A percentile compares a stretch with the other conserved stretches of the same genome.
phyloP scores from a whole-genome alignment of 2,113 vertebrate genomes.

The Poeciliopsis turrubarensis region DNA sequence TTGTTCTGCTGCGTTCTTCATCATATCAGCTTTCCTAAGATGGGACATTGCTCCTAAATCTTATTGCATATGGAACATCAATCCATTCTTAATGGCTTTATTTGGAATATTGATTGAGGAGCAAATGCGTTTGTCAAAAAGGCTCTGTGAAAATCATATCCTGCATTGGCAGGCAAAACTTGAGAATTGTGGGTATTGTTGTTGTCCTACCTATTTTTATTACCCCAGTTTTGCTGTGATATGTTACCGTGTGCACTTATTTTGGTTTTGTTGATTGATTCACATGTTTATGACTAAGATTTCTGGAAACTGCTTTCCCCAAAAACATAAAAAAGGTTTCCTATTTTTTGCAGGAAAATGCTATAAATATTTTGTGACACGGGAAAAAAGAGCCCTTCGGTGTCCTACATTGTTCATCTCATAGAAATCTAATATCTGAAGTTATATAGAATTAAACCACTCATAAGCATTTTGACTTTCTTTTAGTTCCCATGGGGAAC shows the following conservation, averaged over 20 bases:
- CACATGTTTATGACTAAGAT: not conserved
- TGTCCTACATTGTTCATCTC: too few species aligned
- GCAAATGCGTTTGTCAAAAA: not conserved
- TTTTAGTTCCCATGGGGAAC: constrained; percentile 38
- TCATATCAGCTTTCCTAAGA: constrained; percentile 29
- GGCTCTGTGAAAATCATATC: not conserved
- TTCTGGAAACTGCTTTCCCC: too few species aligned
- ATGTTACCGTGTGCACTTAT: not conserved
- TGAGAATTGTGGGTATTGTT: not conserved
- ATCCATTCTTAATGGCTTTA: not conserved
- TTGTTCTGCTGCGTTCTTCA: constrained; percentile 17
- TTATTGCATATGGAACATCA: not conserved
- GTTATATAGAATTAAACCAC: constrained; percentile 25
- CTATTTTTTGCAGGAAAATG: too few species aligned
- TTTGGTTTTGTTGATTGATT: not conserved
- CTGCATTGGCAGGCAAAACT: not conserved
- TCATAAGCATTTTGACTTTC: constrained; percentile 35
- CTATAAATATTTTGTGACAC: too few species aligned
- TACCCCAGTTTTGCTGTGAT: not conserved
- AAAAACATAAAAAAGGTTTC: too few species aligned
- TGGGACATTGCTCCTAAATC: constrained; percentile 9
- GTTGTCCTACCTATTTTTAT: not conserved
- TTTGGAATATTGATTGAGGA: not conserved
- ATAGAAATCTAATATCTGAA: not conserved
- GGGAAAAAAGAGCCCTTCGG: too few species aligned